Conservation (phyloP, 2,113 vertebrate genomes). For the Bothrops jararaca region DNA sequence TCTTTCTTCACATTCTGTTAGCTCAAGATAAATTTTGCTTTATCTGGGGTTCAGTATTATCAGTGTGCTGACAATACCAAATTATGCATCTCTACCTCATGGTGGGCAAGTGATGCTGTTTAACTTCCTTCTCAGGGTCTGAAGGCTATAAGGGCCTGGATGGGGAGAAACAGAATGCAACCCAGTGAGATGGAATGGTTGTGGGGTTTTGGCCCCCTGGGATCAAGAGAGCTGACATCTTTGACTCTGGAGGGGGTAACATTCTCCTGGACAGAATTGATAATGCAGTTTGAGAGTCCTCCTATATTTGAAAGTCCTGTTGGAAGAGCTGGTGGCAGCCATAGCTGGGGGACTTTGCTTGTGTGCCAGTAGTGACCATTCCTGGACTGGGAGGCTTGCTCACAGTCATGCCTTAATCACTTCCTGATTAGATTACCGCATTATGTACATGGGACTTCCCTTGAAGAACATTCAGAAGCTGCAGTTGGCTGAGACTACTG, state of each 20-base stretch:
- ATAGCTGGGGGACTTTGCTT: neutral
- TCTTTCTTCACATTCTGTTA: neutral
- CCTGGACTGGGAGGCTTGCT: neutral
- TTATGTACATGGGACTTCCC: neutral
- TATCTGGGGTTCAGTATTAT: neutral
- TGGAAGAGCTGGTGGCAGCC: neutral
- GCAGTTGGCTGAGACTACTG: neutral
- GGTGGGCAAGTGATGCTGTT: neutral
- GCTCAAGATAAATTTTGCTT: neutral
- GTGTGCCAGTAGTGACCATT: neutral
- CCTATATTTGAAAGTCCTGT: neutral
- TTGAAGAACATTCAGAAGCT: neutral
- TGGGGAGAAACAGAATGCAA: neutral
- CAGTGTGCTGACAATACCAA: neutral
- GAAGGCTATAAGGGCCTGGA: neutral
- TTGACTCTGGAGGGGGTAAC: neutral
- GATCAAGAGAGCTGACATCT: neutral
- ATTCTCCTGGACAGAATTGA: neutral
- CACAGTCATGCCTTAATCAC: neutral
- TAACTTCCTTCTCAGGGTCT: neutral
- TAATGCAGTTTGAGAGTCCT: neutral
- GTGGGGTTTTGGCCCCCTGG: too few relatives aligned
- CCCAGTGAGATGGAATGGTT: too few relatives aligned
- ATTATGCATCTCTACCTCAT: neutral
- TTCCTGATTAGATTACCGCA: neutral